Base-by-base conservation (phyloP, 2,888 invertebrate genomes). In the Drosophila acutilabella region DNA sequence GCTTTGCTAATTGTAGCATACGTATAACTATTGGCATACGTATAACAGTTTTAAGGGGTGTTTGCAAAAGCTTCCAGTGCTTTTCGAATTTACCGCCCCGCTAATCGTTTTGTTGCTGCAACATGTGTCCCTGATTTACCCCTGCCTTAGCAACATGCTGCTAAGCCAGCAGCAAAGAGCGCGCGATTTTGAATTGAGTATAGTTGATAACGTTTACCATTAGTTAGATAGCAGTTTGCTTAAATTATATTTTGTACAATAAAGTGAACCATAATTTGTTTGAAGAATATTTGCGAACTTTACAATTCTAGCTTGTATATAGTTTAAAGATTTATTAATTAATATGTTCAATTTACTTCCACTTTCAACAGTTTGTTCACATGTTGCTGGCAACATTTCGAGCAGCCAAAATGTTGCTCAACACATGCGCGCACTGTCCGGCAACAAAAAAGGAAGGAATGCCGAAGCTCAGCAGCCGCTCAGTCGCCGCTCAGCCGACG, bases 301-400 rank as follows among this genome's bases (percentile, higher is more conserved):
- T 3, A 26, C 6, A 26, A 7, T 26, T 26, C 6, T 26, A 26
- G 26, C 7, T 0, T 26, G 2, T 26, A 7, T 7, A 26, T 26
- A 26, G 7, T 7, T 6, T 26, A 26, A 7, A 26, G 26, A 1
- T 26, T 6, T 26, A 26, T 7, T 1, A 26, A 26, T 1, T 1
- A 23, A 23, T 23, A 6, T 7, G 7, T 7, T 26, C 1, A 26
- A 8, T 30, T 30, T 30, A n/a, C 8, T 8, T 30, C 0, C 30
- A 8, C 6, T 30, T 30, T 30, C 8, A 30, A 5, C 30, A 30
- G 30, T 0, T 62, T 40, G 58, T 65, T 41, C 7, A 42, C 10
- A 57, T 75, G 74, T 70, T 80, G 69, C 71, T 42, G 20, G 69
- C 65, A 72, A 69, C 77, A 66, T 69, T 71, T 16, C 5, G 54